Conservation (phyloP, 2,113 vertebrate genomes). For the Percopsis transmontana region DNA sequence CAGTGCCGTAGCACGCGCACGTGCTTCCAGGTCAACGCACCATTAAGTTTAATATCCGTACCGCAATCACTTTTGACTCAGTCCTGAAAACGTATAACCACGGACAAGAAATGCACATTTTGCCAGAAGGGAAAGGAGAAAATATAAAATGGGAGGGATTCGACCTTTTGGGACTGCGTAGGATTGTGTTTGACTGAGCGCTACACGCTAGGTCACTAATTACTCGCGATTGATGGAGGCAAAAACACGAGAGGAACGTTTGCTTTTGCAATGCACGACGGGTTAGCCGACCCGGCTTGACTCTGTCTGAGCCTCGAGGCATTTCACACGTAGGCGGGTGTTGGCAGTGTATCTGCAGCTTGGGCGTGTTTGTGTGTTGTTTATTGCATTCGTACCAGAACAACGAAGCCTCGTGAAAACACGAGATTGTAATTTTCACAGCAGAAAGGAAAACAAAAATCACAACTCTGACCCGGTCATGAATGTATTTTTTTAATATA, state of each 20-base stretch:
- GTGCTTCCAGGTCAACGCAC: neutral
- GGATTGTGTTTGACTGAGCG: conserved; percentile 44
- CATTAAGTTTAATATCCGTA: no score
- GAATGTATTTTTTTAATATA: conserved; percentile 37
- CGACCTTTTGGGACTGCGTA: conserved; percentile 14
- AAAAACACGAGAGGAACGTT: conserved; percentile 41
- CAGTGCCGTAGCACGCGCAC: conserved; percentile 25
- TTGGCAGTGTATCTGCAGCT: conserved; percentile 13
- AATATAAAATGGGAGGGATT: conserved; percentile 21
- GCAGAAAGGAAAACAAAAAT: conserved; percentile 8
- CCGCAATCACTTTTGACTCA: conserved; percentile 14
- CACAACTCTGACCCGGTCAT: conserved; percentile 13
- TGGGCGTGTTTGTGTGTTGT: conserved; percentile 1
- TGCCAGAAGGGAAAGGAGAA: conserved; percentile 15
- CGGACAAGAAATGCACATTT: conserved; percentile 43
- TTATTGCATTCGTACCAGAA: neutral
- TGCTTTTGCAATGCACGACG: conserved; percentile 49
- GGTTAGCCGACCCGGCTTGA: conserved; percentile 41
- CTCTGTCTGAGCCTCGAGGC: conserved; percentile 38
- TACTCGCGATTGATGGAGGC: conserved; percentile 53
- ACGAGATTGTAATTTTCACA: conserved; percentile 9
- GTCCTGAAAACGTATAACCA: conserved; percentile 49
- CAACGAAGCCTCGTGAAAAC: conserved; percentile 14
- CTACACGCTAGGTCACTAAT: conserved; percentile 44
- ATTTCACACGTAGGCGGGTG: conserved; percentile 18